A percentile compares a stretch with the other conserved stretches of the same genome.
Evolutionary conservation across 1,140 invertebrate genomes (phyloP).

Genomic region (Mizuhopecten yessoensis): DNA sequence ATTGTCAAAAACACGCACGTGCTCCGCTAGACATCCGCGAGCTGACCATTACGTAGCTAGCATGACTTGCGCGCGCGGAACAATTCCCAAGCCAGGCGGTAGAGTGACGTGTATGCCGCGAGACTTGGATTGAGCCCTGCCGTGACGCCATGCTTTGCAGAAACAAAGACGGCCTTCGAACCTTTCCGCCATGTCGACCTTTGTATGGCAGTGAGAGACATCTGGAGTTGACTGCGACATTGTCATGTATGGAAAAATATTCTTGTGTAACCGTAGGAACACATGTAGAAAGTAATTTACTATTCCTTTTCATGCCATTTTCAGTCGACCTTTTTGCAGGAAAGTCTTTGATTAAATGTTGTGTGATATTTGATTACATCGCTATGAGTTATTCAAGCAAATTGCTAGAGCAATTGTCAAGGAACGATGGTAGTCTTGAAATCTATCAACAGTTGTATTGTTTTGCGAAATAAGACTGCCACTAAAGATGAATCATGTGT

Average conservation of each 20-base stretch:
- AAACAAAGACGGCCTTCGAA: background rate
- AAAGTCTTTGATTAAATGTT: slow-evolving; percentile 35
- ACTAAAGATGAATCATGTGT: background rate
- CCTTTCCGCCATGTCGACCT: background rate
- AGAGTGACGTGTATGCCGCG: background rate
- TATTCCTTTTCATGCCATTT: slow-evolving; percentile 32
- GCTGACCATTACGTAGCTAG: slow-evolving; percentile 22
- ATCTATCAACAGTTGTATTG: slow-evolving; percentile 6
- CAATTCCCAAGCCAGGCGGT: background rate
- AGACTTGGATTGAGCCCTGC: background rate
- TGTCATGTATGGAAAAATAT: slow-evolving; percentile 39
- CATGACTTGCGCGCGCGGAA: slow-evolving; percentile 22
- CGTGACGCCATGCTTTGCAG: background rate
- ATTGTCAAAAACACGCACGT: slow-evolving; percentile 38
- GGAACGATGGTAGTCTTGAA: background rate
- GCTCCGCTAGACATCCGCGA: slow-evolving; percentile 10
- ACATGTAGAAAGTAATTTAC: slow-evolving; percentile 23
- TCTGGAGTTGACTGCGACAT: background rate
- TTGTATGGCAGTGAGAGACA: slow-evolving; percentile 22
- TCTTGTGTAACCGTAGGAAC: background rate
- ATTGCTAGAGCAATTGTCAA: background rate
- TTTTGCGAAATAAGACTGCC: background rate
- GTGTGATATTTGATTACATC: slow-evolving; percentile 34
- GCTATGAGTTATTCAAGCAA: background rate
- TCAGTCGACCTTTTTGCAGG: slow-evolving; percentile 25